Conservation (phyloP, 2,797 vertebrate species). For the Otus scops region DNA sequence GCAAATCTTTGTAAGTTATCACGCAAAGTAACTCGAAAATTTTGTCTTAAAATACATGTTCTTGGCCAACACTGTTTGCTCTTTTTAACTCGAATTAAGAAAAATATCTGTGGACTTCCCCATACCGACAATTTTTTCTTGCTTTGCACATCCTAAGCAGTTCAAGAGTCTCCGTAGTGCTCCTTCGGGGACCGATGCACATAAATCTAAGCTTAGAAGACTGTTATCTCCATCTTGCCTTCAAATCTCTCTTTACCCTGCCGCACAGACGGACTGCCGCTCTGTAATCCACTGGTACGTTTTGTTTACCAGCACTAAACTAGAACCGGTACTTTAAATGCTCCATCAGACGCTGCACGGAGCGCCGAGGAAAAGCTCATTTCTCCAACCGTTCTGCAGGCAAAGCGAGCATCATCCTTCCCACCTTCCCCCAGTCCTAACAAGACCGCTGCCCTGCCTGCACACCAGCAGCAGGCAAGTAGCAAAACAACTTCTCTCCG, state of each 20-base stretch:
- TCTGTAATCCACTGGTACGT: not conserved
- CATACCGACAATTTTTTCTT: not conserved
- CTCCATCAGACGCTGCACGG: not conserved
- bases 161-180: not conserved
- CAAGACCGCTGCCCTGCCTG: not conserved
- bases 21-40: not conserved
- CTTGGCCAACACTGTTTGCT: not conserved
- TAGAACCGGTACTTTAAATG: not conserved
- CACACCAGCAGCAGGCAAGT: not conserved
- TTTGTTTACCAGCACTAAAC: not conserved
- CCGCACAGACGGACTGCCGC: not conserved
- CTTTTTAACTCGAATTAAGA: not conserved
- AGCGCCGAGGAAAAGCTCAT: not conserved
- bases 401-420: not conserved
- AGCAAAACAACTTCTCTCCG: not conserved
- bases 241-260: not conserved
- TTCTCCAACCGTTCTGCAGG: not conserved
- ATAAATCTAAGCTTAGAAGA: not conserved
- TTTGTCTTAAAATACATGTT: not conserved
- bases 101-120: not conserved
- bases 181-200: not conserved
- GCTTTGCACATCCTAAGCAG: not conserved
- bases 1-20: not conserved
- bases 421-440: not conserved
- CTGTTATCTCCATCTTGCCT: slow-evolving; percentile 26